Evolutionary conservation across 2,113 vertebrate species (phyloP), one percentile per base, ranked within the genome.

Genomic region (Cephalopholis sonnerati): DNA sequence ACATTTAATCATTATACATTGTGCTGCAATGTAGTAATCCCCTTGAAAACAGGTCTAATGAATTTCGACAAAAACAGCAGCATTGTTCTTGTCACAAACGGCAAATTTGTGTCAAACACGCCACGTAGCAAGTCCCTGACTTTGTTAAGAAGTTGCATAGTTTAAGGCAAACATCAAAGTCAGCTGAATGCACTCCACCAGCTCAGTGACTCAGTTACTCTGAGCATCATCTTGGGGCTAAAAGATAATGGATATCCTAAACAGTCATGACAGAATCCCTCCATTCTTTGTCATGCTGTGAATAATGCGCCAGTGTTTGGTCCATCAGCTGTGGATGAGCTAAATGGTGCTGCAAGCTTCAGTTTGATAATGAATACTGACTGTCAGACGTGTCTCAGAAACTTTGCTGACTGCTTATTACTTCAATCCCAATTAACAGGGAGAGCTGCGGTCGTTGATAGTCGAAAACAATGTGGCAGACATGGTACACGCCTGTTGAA

Each of bases 241-340:
- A 80, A 86, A 83, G 76, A 92, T 90, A 89, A 92, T 92, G 76
- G 91, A 88, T 84, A 89, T 89, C 68, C 85, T 90, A 89, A 92
- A 83, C 80, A 87, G 62, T 81, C 79, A 59, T 87, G 91, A 90
- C 88, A 89, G 78, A 77, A 74, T 84, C 79, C 79, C 44, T 87
- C 78, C 51, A 86, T 74, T 90, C 75, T 79, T 88, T 87, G 89
- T 88, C 83, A 84, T 67, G 58, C 74, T 55, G 77, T 78, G 82
- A 86, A 75, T 86, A 88, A 85, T 85, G 68, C 54, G 65, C 54
- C 74, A 79, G 86, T 82, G 84, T 88, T 91, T 77, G 86, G 81
- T 89, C 81, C 86, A 71, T 88, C 86, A 87, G 84, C 78, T 74
- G 68, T 32, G 24, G 51, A 72, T 22, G 66, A 80, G 75, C 78